A percentile compares a stretch with the other conserved stretches of the same genome.
Evolutionary conservation across 2,113 vertebrate species (phyloP).

Genomic region (Microcebus tavaratra): DNA sequence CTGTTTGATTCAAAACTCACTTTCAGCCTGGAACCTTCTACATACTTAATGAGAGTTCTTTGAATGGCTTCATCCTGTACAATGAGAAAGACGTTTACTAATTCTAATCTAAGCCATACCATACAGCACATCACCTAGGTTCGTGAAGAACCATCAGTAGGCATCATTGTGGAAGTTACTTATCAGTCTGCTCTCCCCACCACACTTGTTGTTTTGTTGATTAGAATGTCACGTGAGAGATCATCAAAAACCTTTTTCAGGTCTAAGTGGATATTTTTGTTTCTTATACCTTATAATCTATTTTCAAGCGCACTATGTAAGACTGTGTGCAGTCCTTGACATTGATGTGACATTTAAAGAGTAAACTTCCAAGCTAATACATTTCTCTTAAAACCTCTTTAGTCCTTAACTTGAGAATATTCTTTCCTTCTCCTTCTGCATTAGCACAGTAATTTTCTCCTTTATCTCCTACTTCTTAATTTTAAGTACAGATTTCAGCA

Average conservation of each 20-base stretch:
- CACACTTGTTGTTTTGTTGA: not conserved
- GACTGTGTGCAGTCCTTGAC: not conserved
- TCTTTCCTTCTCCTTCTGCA: not conserved
- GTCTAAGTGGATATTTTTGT: not conserved
- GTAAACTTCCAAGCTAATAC: not conserved
- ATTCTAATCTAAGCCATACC: not conserved
- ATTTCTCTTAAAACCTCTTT: not conserved
- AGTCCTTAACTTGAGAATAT: not conserved
- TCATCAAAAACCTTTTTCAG: not conserved
- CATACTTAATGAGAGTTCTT: not conserved
- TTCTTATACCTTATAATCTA: not conserved
- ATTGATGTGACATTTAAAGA: not conserved
- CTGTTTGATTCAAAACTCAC: not conserved
- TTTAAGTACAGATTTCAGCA: not conserved
- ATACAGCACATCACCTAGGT: fast-evolving
- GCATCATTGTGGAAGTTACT: not conserved
- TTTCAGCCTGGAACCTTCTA: not conserved
- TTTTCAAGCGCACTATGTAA: fast-evolving
- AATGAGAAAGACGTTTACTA: not conserved
- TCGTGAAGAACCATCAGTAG: not conserved
- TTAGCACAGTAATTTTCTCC: not conserved
- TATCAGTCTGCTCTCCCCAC: not conserved
- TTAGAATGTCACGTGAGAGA: not conserved
- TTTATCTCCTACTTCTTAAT: not conserved
- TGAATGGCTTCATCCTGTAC: not conserved